phyloP scores from a whole-genome alignment of 2,888 invertebrate genomes.

The Hermaeophaga mercurialis region DNA sequence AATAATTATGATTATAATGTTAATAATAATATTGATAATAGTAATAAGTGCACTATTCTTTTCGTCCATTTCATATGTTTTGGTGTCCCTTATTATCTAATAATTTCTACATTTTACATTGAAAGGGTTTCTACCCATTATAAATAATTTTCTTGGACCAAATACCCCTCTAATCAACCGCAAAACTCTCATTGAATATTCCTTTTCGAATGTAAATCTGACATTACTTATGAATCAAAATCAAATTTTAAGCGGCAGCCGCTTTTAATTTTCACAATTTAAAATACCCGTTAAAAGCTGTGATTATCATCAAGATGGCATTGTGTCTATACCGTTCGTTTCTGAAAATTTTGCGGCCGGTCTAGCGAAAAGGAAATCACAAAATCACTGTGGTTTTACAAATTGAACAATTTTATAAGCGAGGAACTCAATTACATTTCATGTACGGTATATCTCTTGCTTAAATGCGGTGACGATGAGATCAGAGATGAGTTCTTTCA shows the following conservation, averaged over 20 bases:
- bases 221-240: constrained; percentile 22
- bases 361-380: constrained; percentile 55
- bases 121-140: too few relatives aligned
- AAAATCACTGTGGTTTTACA: constrained; percentile 57
- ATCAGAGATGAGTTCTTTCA: too few relatives aligned
- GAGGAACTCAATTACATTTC: constrained; percentile 46
- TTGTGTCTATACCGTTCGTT: constrained; percentile 41
- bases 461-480: too few relatives aligned
- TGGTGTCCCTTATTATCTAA: too few relatives aligned
- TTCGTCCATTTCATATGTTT: too few relatives aligned
- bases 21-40: too few relatives aligned
- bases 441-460: constrained; percentile 16
- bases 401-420: constrained; percentile 59
- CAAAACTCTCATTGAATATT: constrained; percentile 3
- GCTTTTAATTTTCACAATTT: constrained; percentile 32
- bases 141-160: too few relatives aligned
- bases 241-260: constrained; percentile 8
- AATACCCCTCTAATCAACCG: constrained; percentile 10
- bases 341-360: constrained; percentile 42
- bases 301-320: constrained; percentile 49
- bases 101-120: too few relatives aligned
- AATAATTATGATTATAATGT: too few relatives aligned
- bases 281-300: constrained; percentile 29
- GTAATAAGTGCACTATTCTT: too few relatives aligned
- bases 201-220: constrained; percentile 15